Evolutionary conservation across 2,113 vertebrate genomes (phyloP).

Genomic region (Willisornis vidua): DNA sequence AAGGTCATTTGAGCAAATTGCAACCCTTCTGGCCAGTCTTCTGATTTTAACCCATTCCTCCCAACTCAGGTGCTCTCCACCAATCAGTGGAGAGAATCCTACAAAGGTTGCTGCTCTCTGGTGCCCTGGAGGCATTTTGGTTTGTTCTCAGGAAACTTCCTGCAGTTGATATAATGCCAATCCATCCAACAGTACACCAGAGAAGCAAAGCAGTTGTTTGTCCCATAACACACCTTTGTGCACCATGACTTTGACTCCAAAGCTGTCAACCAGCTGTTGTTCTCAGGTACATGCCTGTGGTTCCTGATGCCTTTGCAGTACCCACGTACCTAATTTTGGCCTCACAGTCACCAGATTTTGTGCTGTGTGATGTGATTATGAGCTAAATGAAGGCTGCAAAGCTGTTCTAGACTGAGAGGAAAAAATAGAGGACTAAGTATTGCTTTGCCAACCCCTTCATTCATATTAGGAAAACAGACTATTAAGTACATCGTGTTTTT

Average conservation of each 20-base stretch:
- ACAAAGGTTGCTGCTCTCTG: not conserved
- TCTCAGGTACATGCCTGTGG: not conserved
- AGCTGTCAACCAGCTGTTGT: not conserved
- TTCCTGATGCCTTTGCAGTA: not conserved
- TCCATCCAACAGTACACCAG: not conserved
- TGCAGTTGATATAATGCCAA: not conserved
- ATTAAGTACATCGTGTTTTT: slow-evolving; percentile 22
- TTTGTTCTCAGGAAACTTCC: not conserved
- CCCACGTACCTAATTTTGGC: not conserved
- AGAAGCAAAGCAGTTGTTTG: not conserved
- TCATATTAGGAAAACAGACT: not conserved
- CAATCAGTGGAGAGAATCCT: not conserved
- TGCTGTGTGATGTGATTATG: not conserved
- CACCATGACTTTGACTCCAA: not conserved
- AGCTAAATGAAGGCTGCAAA: not conserved
- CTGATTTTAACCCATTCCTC: not conserved
- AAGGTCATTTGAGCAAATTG: not conserved
- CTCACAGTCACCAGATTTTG: not conserved
- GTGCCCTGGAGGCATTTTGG: not conserved
- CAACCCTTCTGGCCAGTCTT: not conserved
- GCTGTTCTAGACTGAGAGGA: not conserved
- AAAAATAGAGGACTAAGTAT: not conserved
- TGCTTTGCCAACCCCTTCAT: not conserved
- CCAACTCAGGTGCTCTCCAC: not conserved
- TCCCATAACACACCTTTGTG: not conserved